These are phyloP conservation scores for Dreissena polymorpha DNA, from an alignment of 1,140 invertebrate species.

Conservation along the genomic window DNA sequence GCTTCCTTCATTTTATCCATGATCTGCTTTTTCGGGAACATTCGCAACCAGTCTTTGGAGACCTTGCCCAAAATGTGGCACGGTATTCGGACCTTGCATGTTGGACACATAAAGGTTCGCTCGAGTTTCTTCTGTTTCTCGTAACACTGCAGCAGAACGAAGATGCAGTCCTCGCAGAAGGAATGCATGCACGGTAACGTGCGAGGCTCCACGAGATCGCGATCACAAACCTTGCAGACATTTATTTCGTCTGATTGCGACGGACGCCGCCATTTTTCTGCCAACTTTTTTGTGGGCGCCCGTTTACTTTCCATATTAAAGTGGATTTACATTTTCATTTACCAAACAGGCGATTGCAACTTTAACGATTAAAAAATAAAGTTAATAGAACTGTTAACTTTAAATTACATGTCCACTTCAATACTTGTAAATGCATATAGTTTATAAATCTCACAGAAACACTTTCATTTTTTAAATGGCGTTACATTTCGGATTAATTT, in stretches of 20 bases:
- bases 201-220: constrained; percentile 7
- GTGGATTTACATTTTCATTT: neutral
- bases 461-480: neutral
- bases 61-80: constrained; percentile 46
- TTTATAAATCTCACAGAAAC: neutral
- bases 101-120: constrained; percentile 40
- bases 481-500: neutral
- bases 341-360: too few relatives aligned
- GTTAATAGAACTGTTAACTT: too few relatives aligned
- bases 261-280: constrained; percentile 46
- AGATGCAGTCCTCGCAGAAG: constrained; percentile 39
- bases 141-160: constrained; percentile 28
- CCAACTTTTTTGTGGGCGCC: constrained; percentile 42
- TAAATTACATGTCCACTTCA: too few relatives aligned
- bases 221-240: constrained; percentile 27
- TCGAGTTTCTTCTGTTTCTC: constrained; percentile 35
- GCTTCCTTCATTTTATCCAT: constrained; percentile 48
- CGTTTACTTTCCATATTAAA: constrained; percentile 1
- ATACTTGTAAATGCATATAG: neutral
- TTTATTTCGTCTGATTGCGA: constrained; percentile 18
- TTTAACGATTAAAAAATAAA: too few relatives aligned
- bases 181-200: constrained; percentile 49
- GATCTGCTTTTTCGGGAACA: constrained; percentile 41
- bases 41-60: constrained; percentile 22
- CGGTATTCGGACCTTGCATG: constrained; percentile 34